Conservation (phyloP, 2,113 vertebrate genomes). For the Elephas maximus region DNA sequence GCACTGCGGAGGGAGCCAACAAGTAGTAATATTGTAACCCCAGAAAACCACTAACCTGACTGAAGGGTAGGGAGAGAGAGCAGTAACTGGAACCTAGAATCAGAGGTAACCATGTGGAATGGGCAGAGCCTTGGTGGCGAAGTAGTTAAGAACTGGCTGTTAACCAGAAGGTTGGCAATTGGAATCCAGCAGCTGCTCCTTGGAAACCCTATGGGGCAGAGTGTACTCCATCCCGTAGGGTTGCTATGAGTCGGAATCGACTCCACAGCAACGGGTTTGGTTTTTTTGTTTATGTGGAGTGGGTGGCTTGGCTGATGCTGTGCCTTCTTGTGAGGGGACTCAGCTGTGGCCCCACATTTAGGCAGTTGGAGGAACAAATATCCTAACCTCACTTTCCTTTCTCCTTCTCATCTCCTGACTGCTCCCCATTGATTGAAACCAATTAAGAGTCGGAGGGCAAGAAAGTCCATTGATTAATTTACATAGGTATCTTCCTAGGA, state of each 20-base stretch:
- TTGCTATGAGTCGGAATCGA: too few species aligned
- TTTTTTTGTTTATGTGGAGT: too few species aligned
- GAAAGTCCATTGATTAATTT: neutral
- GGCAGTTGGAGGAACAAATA: neutral
- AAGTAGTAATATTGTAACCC: neutral
- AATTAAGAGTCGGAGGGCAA: neutral
- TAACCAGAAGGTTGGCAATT: too few species aligned
- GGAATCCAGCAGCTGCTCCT: too few species aligned
- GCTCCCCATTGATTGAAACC: neutral
- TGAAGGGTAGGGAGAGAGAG: neutral
- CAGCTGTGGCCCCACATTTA: neutral
- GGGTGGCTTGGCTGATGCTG: fast-evolving
- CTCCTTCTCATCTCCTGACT: neutral
- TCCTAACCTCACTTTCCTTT: fast-evolving
- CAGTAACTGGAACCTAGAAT: fast-evolving
- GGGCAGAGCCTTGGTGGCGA: too few species aligned
- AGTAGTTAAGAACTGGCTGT: too few species aligned
- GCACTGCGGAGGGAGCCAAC: fast-evolving
- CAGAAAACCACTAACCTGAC: neutral
- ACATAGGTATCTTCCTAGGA: neutral
- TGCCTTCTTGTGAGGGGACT: neutral
- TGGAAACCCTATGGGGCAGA: too few species aligned
- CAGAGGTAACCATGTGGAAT: fast-evolving
- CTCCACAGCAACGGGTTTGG: too few species aligned
- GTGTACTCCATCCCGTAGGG: too few species aligned